Evolutionary conservation across 2,797 vertebrate genomes (phyloP), one percentile per base, ranked within the genome.

Genomic region (Lacerta agilis): DNA sequence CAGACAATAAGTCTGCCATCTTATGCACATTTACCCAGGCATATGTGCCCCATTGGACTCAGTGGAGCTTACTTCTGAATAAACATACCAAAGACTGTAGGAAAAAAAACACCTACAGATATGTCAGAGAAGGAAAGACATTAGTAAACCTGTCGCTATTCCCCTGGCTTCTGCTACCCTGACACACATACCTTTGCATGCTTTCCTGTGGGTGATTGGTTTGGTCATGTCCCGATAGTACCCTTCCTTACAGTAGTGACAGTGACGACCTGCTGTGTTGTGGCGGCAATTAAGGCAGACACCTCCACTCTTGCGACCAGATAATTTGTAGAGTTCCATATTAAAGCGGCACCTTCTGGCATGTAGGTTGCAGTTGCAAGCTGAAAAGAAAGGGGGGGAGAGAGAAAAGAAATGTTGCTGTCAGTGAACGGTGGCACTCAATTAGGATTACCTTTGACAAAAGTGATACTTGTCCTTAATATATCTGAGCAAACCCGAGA

Each of bases 191-290:
- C 98, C 98, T 98, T 98, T 98, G 97, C 98, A 99, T 94, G 98
- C 98, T 86, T 98, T 99, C 93, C 98, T 97, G 96, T 99, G 98
- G 9, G 98, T 98, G 97, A 99, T 98, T 87, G 98, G 96, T 93
- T 99, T 99, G 94, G 98, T 98, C 97, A 99, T 97, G 96, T 99
- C 98, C 0, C 98, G 94, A 97, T 98, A 99, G 97, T 98, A 99
- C 92, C 98, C 98, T 95, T 99, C 98, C 95, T 98, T 98, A 97
- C 98, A 99, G 97, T 99, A 99, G 96, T 99, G 98, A 95, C 98
- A 99, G 96, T 99, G 98, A 38, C 98, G 97, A 0, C 98, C 98
- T 0, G 98, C 98, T 0, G 98, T 99, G 97, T 99, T 99, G 97
- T 99, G 98, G 89, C 98, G 97, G 94, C 98, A 99, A 96, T 99